Percentiles rank a stretch among this genome's conserved stretches.
Conservation (phyloP, 1,140 invertebrate species). For the Bombus picipes region DNA sequence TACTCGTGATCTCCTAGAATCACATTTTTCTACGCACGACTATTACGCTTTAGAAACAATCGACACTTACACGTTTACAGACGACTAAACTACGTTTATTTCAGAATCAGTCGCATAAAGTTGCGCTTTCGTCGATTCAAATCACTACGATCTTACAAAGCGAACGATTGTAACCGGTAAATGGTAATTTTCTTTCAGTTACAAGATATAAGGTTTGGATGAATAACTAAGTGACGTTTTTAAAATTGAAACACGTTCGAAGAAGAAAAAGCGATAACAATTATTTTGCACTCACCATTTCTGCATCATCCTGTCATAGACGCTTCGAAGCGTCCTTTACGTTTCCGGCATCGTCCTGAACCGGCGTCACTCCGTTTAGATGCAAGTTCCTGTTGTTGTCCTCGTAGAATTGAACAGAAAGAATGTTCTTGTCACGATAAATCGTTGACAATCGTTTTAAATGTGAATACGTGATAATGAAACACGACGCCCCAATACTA, state of each 20-base stretch:
- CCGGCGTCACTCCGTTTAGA: conserved; percentile 29
- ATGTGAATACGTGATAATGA: not conserved
- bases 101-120: not conserved
- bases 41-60: not conserved
- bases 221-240: not conserved
- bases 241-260: too few species aligned
- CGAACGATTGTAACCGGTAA: not conserved
- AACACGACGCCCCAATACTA: conserved; percentile 7
- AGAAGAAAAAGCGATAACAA: not conserved
- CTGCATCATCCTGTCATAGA: conserved; percentile 56
- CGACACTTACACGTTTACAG: not conserved
- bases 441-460: conserved; percentile 15
- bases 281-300: conserved; percentile 60
- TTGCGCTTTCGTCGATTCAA: not conserved
- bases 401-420: not conserved
- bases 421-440: not conserved
- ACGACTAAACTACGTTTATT: not conserved
- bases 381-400: not conserved
- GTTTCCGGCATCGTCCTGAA: conserved; percentile 52
- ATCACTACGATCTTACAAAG: not conserved
- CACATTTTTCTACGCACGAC: not conserved
- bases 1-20: not conserved
- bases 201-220: not conserved
- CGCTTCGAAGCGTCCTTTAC: conserved; percentile 55
- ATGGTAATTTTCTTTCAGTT: not conserved